Base-by-base conservation (phyloP, 2,888 invertebrate genomes). In the Unio pictorum region DNA sequence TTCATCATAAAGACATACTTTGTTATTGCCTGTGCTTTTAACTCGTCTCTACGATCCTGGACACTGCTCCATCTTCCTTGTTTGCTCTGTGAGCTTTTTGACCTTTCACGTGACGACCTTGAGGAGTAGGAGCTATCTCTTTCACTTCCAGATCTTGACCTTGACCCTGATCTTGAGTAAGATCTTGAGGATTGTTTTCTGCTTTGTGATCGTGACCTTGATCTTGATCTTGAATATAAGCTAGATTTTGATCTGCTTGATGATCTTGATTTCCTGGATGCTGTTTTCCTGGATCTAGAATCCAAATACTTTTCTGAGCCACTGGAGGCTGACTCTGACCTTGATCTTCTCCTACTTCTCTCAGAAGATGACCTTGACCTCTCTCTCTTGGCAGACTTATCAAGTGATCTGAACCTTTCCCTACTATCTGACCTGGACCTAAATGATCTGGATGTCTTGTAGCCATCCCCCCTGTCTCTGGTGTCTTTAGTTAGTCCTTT, bases 341-440 rank as follows among this genome's bases (percentile, higher is more conserved):
- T 64, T 60, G 74, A 72, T 23, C 64, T 55, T 45, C 64, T 57
- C 55, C 63, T 59, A 58, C 58, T 45, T 45, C 68, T 69, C 34
- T 66, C 62, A 11, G 72, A 72, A 6, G 70, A 54, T 57, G 78
- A 78, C 64, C 68, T 68, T 62, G 69, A 66, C 45, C 56, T 56
- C 1, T 61, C 65, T 55, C 64, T 60, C 45, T 34, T 65, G 18
- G 28, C 56, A 11, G 18, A 20, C 26, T 45, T 45, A 11, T 45
- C 15, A 45, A 45, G 45, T 61, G 74, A 71, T 58, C 64, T 71
- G 67, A 73, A 73, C 63, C 74, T 77, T 18, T 75, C 69, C 64
- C 68, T 69, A 61, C 74, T 74, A 11, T 55, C 26, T 71, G 77
- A 77, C 71, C 73, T 73, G 73, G 71, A 73, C 70, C 69, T 72